Conservation (phyloP, 2,797 vertebrate genomes). For the Rhabdomys pumilio region DNA sequence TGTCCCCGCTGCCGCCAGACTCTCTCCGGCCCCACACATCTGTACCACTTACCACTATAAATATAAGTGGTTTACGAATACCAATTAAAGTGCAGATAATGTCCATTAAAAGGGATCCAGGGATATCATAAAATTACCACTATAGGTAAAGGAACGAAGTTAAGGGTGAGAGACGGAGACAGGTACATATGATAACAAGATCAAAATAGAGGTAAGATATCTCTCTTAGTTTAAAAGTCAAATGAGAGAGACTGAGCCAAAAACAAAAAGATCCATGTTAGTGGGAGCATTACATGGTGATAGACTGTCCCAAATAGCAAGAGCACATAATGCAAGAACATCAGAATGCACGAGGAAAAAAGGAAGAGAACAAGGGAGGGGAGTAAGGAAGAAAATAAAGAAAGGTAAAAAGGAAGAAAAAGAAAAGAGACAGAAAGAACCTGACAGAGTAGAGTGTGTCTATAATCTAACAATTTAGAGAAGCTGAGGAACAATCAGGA, state of each 20-base stretch:
- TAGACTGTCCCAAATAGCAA: background rate
- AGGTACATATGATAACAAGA: background rate
- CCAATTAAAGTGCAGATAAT: background rate
- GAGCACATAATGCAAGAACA: background rate
- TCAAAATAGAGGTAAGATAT: background rate
- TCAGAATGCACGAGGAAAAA: background rate
- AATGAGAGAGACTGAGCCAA: background rate
- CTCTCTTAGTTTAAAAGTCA: background rate
- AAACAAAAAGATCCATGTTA: background rate
- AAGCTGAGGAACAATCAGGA: background rate
- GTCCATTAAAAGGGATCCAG: background rate
- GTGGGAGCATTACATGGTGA: background rate
- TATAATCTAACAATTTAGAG: background rate
- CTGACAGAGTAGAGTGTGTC: background rate
- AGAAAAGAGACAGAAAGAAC: rapidly evolving
- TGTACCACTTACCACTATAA: background rate
- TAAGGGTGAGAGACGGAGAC: background rate
- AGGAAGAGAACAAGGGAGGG: background rate
- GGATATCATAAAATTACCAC: background rate
- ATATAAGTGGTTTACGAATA: background rate
- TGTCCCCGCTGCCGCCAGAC: no score
- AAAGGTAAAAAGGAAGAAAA: no score
- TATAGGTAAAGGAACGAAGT: background rate
- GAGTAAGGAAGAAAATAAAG: no score
- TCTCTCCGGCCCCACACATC: background rate